A percentile compares a stretch with the other conserved stretches of the same genome.
Evolutionary conservation across 2,888 invertebrate genomes (phyloP).

Genomic region (Ganaspis brasiliensis): DNA sequence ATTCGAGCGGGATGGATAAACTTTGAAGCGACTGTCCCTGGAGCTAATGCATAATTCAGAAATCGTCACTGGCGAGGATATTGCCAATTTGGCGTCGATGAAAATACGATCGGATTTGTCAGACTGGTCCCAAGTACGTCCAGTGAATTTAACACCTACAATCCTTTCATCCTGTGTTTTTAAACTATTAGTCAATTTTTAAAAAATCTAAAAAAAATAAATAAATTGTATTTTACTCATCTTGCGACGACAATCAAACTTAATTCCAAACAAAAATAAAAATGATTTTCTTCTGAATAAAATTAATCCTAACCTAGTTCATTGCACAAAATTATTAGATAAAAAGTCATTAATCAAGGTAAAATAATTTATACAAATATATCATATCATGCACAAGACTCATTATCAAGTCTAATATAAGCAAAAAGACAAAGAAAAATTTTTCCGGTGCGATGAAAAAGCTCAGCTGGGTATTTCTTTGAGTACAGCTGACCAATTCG

Average conservation of each 20-base stretch:
- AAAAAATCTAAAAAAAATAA: no score
- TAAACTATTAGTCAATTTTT: background rate
- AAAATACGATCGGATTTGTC: slow-evolving; percentile 80
- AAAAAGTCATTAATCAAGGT: no score
- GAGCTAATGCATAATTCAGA: slow-evolving; percentile 80
- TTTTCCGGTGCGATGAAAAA: background rate
- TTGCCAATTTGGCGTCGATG: slow-evolving; percentile 81
- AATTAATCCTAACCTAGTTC: no score
- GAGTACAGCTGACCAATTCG: slow-evolving; percentile 22
- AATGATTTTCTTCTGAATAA: no score
- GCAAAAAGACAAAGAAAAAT: background rate
- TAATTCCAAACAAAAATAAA: no score
- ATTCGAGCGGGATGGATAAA: slow-evolving; percentile 74
- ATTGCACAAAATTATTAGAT: no score
- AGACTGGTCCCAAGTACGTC: slow-evolving; percentile 71
- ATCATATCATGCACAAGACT: no score
- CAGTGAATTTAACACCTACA: slow-evolving; percentile 78
- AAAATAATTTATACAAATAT: no score
- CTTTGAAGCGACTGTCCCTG: slow-evolving; percentile 80
- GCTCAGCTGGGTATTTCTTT: slow-evolving; percentile 25
- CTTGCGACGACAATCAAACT: no score
- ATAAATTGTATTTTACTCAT: no score
- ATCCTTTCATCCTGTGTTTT: slow-evolving; percentile 49
- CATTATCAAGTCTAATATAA: no score
- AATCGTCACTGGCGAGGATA: slow-evolving; percentile 81